Evolutionary conservation across 53 echinoderm and acorn worm species (phyloP), one percentile per base, ranked within the genome.

Genomic region (Paelopatides confundens): DNA sequence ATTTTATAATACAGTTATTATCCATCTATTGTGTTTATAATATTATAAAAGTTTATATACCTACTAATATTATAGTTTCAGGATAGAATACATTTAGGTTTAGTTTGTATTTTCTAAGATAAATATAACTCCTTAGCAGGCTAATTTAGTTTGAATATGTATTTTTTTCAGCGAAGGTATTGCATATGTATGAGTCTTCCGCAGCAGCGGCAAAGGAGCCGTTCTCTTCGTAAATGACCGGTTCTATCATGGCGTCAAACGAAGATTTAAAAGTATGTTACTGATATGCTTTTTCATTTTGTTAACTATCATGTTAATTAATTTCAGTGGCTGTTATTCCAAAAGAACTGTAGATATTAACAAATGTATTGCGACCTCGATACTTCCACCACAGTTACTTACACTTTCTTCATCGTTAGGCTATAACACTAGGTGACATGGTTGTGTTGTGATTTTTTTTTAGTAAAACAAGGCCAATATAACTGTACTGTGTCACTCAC

Each of bases 211-310:
- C 74, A 74, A 39, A 37, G 28, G 26, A 74, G 74, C 74, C 74
- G 74, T 74, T 74, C 46, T 46, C 39, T 74, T 40, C 8, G 74
- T 74, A 46, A 74, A 74, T 74, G 21, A n/a, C 74, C n/a, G 40
- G 74, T 46, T 74, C 74, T 26, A 88, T 65, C 43, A 95, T 95
- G 95, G 92, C 95, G 82, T 90, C 92, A 87, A 92, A 92, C 88
- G 95, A 95, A 70, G 95, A 95, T 89, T 95, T 95, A 77, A 95
- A 95, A 92, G 95, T 95, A 82, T 46, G 54, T 21, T 35, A 23
- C 12, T 37, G 43, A 50, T 13, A 52, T 47, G 11, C 2, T 79
- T 26, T 53, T n/a, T 27, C 31, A n/a, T 27, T 58, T 58, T 58
- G 6, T 58, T 1, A 58, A 58, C n/a, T 58, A 58, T 17, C 6